These are phyloP conservation scores for Smutsia gigantea DNA, from an alignment of 2,797 vertebrate genomes.

Conservation along the genomic window DNA sequence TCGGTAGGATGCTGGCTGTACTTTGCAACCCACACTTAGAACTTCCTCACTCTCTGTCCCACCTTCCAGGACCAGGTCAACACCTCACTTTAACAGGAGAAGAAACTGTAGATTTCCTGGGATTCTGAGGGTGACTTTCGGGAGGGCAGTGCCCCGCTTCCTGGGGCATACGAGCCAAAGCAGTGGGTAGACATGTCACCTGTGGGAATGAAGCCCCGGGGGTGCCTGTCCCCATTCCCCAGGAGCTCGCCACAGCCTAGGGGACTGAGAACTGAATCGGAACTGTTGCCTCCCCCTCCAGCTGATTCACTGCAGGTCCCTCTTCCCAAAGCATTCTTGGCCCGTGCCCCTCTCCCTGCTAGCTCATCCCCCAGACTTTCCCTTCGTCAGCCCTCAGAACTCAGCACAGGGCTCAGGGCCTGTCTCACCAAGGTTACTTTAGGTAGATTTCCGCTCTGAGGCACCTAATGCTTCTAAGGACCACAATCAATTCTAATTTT, in stretches of 20 bases:
- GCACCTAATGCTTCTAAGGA: not conserved
- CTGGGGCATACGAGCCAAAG: not conserved
- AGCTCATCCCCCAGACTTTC: not conserved
- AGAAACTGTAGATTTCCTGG: not conserved
- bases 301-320: not conserved
- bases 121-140: not conserved
- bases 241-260: not conserved
- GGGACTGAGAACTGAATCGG: not conserved
- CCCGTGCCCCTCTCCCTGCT: fast-evolving
- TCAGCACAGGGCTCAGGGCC: not conserved
- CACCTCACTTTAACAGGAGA: not conserved
- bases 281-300: not conserved
- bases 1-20: not conserved
- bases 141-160: no score
- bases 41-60: not conserved
- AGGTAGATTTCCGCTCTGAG: not conserved
- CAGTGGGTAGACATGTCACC: not conserved
- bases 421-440: not conserved
- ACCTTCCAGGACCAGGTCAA: not conserved
- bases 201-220: not conserved
- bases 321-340: not conserved
- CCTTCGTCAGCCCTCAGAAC: not conserved
- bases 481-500: not conserved
- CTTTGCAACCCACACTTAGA: not conserved
- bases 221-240: not conserved